Evolutionary conservation across 2,113 vertebrate genomes (phyloP).

Genomic region (Rhineura floridana): DNA sequence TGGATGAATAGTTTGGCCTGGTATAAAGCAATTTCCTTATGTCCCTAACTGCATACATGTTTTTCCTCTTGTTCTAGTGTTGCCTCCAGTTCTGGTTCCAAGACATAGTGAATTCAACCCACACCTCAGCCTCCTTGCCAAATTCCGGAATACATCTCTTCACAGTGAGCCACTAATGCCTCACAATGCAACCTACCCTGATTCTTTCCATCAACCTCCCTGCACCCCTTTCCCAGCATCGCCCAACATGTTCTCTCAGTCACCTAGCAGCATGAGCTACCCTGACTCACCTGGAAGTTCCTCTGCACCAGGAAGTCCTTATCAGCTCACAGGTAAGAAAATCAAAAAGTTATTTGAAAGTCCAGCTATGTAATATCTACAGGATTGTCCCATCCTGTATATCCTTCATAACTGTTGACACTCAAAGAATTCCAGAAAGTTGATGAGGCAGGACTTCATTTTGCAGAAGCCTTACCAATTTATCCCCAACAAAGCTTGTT

Average conservation of each 20-base stretch:
- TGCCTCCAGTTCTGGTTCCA: slow-evolving; percentile 95
- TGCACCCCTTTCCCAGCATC: slow-evolving; percentile 82
- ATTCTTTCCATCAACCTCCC: slow-evolving; percentile 88
- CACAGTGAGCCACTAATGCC: slow-evolving; percentile 95
- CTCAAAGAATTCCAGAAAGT: neutral
- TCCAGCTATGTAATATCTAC: neutral
- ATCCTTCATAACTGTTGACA: neutral
- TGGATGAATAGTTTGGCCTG: too few relatives aligned
- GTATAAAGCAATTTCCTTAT: neutral
- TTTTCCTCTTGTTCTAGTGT: slow-evolving; percentile 76
- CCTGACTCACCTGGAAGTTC: slow-evolving; percentile 88
- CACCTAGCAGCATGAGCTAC: slow-evolving; percentile 83
- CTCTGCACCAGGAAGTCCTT: slow-evolving; percentile 87
- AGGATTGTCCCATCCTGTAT: neutral
- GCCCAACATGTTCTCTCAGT: slow-evolving; percentile 83
- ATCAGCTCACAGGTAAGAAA: slow-evolving; percentile 87
- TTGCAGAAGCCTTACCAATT: neutral
- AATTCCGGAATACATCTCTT: slow-evolving; percentile 91
- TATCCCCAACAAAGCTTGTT: too few relatives aligned
- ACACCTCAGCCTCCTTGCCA: slow-evolving; percentile 95
- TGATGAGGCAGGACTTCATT: neutral
- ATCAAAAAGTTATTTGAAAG: neutral
- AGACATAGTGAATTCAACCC: slow-evolving; percentile 97
- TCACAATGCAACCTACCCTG: slow-evolving; percentile 93
- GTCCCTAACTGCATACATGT: slow-evolving; percentile 1